Conservation (phyloP, 2,113 vertebrate genomes). For the Osmerus mordax region DNA sequence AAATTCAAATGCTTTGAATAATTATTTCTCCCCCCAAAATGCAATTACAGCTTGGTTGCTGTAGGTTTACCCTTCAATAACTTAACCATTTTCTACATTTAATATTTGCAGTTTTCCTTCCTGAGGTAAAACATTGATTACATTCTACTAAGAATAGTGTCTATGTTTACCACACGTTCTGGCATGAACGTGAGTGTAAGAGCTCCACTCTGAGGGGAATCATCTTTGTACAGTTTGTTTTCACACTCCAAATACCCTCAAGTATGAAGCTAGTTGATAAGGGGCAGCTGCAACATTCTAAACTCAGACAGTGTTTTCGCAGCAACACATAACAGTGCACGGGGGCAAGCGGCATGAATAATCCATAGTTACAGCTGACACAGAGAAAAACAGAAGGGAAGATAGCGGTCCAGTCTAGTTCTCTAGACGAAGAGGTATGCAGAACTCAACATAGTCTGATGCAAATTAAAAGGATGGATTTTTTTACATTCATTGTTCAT, state of each 20-base stretch:
- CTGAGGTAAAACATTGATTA: neutral
- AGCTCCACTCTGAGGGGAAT: constrained; percentile 31
- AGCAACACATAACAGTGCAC: no score
- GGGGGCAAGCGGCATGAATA: no score
- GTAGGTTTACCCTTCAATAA: constrained; percentile 29
- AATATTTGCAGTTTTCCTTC: constrained; percentile 25
- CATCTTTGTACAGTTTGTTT: constrained; percentile 40
- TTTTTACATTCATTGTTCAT: no score
- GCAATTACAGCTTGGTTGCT: constrained; percentile 21
- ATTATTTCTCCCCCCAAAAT: constrained; percentile 15
- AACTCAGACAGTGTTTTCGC: constrained; percentile 9
- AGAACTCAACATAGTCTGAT: no score
- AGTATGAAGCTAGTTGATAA: constrained; percentile 35
- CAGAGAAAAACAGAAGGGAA: no score
- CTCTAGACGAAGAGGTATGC: no score
- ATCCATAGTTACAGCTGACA: no score
- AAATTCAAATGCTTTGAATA: constrained; percentile 10
- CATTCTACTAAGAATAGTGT: neutral
- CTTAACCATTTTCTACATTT: constrained; percentile 34
- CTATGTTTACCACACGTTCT: constrained; percentile 33
- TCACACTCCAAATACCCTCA: constrained; percentile 43
- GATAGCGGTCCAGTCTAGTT: no score
- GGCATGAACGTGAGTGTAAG: constrained; percentile 32
- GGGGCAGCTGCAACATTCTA: constrained; percentile 43
- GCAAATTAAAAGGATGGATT: no score